phyloP scores from a whole-genome alignment of 2,113 vertebrate species.

The Theristicus caerulescens region DNA sequence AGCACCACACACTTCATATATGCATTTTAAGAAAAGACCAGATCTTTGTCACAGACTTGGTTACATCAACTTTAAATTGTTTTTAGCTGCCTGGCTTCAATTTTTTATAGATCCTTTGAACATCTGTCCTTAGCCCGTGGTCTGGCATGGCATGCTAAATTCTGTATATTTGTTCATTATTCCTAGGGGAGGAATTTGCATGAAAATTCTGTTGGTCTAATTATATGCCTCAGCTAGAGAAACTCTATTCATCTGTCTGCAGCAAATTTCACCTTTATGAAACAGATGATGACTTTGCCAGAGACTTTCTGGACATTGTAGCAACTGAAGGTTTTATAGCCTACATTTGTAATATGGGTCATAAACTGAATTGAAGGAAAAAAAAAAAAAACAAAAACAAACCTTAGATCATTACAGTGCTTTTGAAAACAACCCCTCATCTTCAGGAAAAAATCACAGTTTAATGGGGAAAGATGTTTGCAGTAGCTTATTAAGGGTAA shows the following conservation, averaged over 20 bases:
- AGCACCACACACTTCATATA: not conserved
- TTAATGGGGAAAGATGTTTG: not conserved
- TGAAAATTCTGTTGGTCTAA: conserved; percentile 47
- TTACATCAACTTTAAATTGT: not conserved
- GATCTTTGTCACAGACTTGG: not conserved
- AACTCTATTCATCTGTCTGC: conserved; percentile 16
- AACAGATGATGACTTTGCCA: conserved; percentile 55
- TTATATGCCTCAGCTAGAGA: conserved; percentile 34
- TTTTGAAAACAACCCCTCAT: conserved; percentile 10
- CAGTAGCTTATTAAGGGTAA: not conserved
- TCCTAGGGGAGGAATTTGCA: conserved; percentile 18
- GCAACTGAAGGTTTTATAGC: conserved; percentile 16
- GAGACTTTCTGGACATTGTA: conserved; percentile 41
- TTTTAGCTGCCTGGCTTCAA: not conserved
- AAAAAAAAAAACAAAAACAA: not conserved
- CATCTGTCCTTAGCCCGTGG: not conserved
- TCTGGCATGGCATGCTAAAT: not conserved
- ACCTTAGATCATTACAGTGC: not conserved
- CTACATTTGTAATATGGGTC: conserved; percentile 15
- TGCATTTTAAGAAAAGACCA: not conserved
- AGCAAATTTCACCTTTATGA: conserved; percentile 48
- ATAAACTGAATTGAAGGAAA: not conserved
- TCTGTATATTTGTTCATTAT: conserved; percentile 31
- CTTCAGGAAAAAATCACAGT: not conserved
- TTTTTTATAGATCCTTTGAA: conserved; percentile 8